Evolutionary conservation across 1,140 invertebrate species (phyloP).

Genomic region (Drosophila simulans): DNA sequence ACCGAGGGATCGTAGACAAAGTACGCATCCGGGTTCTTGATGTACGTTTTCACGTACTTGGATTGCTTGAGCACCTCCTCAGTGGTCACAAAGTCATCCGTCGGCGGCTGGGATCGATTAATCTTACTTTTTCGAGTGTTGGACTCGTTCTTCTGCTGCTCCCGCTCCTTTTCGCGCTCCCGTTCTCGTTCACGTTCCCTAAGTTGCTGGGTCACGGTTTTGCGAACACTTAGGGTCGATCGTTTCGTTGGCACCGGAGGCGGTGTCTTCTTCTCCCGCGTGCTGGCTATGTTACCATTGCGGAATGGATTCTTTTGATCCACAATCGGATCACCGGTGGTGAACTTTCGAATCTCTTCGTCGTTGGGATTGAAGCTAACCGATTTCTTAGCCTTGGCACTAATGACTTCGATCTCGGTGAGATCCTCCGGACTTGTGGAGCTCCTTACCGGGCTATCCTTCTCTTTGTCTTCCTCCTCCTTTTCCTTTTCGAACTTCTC

Average conservation of each 20-base stretch:
- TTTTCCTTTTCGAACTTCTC: conserved; percentile 6
- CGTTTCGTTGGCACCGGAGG: conserved; percentile 72
- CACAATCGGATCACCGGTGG: conserved; percentile 74
- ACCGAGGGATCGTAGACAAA: conserved; percentile 83
- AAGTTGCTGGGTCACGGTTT: conserved; percentile 74
- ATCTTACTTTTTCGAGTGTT: conserved; percentile 48
- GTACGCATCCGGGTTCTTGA: conserved; percentile 82
- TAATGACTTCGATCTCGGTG: not conserved
- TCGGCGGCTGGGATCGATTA: not conserved
- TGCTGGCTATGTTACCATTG: conserved; percentile 32
- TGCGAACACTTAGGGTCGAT: conserved; percentile 67
- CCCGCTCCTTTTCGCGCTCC: conserved; percentile 60
- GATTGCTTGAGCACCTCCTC: conserved; percentile 84
- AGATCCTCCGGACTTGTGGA: not conserved
- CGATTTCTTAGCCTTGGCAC: conserved; percentile 64
- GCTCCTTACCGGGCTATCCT: not conserved
- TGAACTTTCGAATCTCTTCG: conserved; percentile 78
- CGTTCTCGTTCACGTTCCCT: conserved; percentile 62
- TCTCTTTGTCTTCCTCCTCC: conserved; percentile 1
- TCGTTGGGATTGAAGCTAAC: conserved; percentile 79
- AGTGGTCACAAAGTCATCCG: conserved; percentile 78
- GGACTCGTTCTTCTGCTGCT: conserved; percentile 65
- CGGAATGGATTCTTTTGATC: conserved; percentile 83
- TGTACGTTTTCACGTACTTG: conserved; percentile 84
- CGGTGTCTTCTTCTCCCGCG: conserved; percentile 59